A percentile compares a stretch with the other conserved stretches of the same genome.
phyloP scores from a whole-genome alignment of 1,140 invertebrate genomes.

The Gonioctena quinquepunctata region DNA sequence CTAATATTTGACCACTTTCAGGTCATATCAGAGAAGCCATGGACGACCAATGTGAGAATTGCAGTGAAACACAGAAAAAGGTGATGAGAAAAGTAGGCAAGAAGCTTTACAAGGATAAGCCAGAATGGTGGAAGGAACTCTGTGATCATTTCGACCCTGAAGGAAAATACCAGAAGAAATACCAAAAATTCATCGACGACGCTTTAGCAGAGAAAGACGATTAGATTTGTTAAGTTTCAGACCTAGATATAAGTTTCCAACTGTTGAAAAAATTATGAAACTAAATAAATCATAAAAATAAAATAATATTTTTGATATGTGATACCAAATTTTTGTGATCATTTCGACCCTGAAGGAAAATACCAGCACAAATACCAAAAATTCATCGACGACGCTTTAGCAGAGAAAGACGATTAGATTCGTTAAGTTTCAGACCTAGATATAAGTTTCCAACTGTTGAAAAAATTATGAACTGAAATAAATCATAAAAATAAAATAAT shows the following conservation, averaged over 20 bases:
- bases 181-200: slow-evolving; percentile 23
- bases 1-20: too few relatives aligned
- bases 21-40: slow-evolving; percentile 66
- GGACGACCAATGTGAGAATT: slow-evolving; percentile 66
- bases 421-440: too few relatives aligned
- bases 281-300: too few relatives aligned
- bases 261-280: too few relatives aligned
- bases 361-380: slow-evolving; percentile 48
- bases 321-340: too few relatives aligned
- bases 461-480: too few relatives aligned
- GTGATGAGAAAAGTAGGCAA: slow-evolving; percentile 67
- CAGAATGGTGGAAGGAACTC: slow-evolving; percentile 60
- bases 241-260: too few relatives aligned
- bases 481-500: too few relatives aligned
- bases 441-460: too few relatives aligned
- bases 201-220: neutral
- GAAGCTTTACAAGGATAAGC: slow-evolving; percentile 59
- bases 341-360: slow-evolving; percentile 53
- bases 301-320: too few relatives aligned
- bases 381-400: neutral
- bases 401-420: neutral
- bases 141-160: slow-evolving; percentile 62
- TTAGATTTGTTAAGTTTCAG: neutral
- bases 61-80: slow-evolving; percentile 64
- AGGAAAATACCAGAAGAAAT: slow-evolving; percentile 44